A percentile compares a stretch with the other conserved stretches of the same genome.
Evolutionary conservation across 2,888 invertebrate species (phyloP).

Genomic region (Mimachlamys varia): DNA sequence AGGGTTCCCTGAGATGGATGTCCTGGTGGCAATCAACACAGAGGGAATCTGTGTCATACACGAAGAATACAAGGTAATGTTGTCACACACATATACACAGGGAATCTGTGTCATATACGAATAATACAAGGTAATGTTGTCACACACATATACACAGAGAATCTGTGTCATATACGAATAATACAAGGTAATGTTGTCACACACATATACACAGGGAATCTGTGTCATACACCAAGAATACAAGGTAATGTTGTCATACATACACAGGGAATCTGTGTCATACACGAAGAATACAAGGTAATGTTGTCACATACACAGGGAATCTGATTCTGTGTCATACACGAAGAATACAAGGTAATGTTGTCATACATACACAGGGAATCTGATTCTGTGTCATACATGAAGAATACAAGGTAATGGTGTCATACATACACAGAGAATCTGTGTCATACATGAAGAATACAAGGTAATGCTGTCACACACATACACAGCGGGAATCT

Average conservation of each 20-base stretch:
- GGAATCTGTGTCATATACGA: neutral
- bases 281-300: neutral
- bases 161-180: neutral
- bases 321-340: neutral
- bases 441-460: neutral
- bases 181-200: neutral
- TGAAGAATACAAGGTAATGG: neutral
- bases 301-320: neutral
- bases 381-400: neutral
- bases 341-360: neutral
- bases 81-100: neutral
- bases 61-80: constrained; percentile 74
- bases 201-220: neutral
- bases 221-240: neutral
- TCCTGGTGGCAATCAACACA: constrained; percentile 82
- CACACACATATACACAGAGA: neutral
- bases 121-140: neutral
- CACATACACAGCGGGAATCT: neutral
- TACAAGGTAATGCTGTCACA: neutral
- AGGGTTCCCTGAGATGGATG: constrained; percentile 84
- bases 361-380: neutral
- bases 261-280: neutral
- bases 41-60: constrained; percentile 78
- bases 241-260: neutral
- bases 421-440: neutral